Percentiles rank a stretch among this genome's conserved stretches.
Evolutionary conservation across 2,797 vertebrate species (phyloP).

Genomic region (Tragopan temminckii): DNA sequence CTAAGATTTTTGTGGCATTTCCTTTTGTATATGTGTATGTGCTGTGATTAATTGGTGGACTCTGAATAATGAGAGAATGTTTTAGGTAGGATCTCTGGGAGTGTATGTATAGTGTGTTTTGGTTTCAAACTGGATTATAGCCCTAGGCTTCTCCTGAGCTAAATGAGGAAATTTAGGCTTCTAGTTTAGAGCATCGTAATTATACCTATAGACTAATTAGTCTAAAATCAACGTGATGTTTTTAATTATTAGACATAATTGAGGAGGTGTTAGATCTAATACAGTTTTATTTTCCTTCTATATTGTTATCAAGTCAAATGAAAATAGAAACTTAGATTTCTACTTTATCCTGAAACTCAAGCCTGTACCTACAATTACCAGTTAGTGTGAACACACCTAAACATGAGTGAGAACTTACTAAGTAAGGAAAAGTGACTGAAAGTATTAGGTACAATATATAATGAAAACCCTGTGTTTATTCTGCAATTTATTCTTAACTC

Average conservation of each 20-base stretch:
- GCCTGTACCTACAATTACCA: not conserved
- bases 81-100: not conserved
- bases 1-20: not conserved
- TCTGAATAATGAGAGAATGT: not conserved
- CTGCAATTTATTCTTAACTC: not conserved
- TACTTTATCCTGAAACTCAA: not conserved
- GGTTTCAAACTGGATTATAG: not conserved
- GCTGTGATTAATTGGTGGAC: not conserved
- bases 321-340: not conserved
- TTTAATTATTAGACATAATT: not conserved
- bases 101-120: not conserved
- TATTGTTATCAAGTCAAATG: not conserved
- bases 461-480: not conserved
- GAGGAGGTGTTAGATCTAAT: not conserved
- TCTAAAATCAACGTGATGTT: not conserved
- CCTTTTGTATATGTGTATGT: not conserved
- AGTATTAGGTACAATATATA: accelerated
- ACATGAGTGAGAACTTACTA: not conserved
- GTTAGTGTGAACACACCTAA: not conserved
- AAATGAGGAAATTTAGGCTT: not conserved
- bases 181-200: not conserved
- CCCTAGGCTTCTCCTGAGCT: not conserved
- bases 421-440: not conserved
- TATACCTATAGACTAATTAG: not conserved
- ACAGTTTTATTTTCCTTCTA: not conserved